A percentile compares a stretch with the other conserved stretches of the same genome.
phyloP scores from a whole-genome alignment of 2,113 vertebrate genomes.

The Thermophis baileyi region DNA sequence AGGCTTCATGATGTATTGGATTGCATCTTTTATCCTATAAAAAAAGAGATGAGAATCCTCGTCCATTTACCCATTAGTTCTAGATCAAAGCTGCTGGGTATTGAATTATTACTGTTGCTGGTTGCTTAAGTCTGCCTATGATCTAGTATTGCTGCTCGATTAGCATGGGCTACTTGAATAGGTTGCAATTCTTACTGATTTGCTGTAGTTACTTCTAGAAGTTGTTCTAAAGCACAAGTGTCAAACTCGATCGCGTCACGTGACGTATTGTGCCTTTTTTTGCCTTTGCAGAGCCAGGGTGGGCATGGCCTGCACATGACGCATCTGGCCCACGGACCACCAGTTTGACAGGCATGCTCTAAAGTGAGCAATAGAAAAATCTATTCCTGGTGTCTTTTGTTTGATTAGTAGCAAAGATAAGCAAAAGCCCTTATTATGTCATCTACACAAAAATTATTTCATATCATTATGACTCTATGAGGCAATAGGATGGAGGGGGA shows the following conservation, averaged over 20 bases:
- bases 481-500: slow-evolving; percentile 41
- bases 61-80: slow-evolving; percentile 39
- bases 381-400: neutral
- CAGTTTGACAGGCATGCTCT: neutral
- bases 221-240: neutral
- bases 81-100: neutral
- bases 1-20: neutral
- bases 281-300: too few relatives aligned
- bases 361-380: neutral
- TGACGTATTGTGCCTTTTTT: too few relatives aligned
- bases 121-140: neutral
- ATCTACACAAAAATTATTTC: slow-evolving; percentile 53
- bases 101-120: neutral
- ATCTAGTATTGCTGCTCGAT: neutral
- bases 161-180: neutral
- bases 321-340: too few relatives aligned
- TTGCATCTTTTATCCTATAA: neutral
- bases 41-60: slow-evolving; percentile 21
- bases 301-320: too few relatives aligned
- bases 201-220: neutral
- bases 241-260: too few relatives aligned
- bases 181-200: neutral
- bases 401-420: neutral
- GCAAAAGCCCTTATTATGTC: slow-evolving; percentile 26
- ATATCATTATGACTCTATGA: slow-evolving; percentile 46